Base-by-base conservation (phyloP, 2,888 invertebrate species). In the Cheilosia urbana region DNA sequence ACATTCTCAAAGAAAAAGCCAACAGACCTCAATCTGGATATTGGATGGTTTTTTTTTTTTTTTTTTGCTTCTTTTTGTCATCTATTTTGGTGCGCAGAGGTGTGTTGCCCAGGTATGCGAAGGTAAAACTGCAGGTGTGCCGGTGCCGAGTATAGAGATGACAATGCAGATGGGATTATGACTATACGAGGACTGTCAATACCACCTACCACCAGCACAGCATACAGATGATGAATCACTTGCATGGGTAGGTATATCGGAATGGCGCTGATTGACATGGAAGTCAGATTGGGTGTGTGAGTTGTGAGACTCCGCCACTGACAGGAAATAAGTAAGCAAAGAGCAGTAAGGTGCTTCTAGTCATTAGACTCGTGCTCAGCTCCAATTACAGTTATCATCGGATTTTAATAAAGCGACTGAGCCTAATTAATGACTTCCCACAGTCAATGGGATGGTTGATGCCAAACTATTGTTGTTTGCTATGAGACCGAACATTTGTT, bases 1-100 rank as follows among this genome's bases (percentile, higher is more conserved):
- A 75, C 84, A 79, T 84, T 73, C 65, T 63, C 53, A 65, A 51
- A 49, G 77, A 81, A 76, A 51, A 53, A 80, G 62, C 55, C 66
- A 76, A 49, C 53, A 51, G 55, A 66, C 51, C 66, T 60, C 66
- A 66, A 76, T 40, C 76, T 60, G 63, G 49, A 66, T 66, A 53
- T 60, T 19, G 45, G 27, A 37, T 79, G 15, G 53, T 42, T 1
- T 6, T 7, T 34, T 65, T 72, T 7, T 7, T 34, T 65, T 72
- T 60, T 15, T 51, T 11, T 9, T 30, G 30, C 9, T 27, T 30
- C 30, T 60, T 30, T 34, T 17, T 13, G 11, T 53, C 55, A 17
- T 45, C 6, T 40, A 15, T 71, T 71, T 58, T 42, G 17, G 37
- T 42, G 66, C 37, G 34, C 27, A 58, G n/a, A 79, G 73, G 72